Evolutionary conservation across 2,888 invertebrate species (phyloP).

Genomic region (Apeira syringaria): DNA sequence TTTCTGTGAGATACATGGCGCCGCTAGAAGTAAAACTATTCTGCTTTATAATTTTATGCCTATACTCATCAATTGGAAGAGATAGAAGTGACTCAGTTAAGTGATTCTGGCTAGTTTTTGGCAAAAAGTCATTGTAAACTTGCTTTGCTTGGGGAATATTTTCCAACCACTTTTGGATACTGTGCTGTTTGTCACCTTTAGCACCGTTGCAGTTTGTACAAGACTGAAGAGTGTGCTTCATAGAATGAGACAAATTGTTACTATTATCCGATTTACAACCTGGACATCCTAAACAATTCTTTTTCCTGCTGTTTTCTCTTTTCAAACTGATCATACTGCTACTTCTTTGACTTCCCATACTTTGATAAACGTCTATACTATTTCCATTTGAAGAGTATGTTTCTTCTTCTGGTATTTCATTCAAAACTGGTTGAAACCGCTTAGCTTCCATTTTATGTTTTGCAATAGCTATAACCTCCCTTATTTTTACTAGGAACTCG

Average conservation of each 20-base stretch:
- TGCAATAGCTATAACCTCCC: slow-evolving; percentile 95
- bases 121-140: slow-evolving; percentile 51
- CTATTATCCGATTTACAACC: slow-evolving; percentile 79
- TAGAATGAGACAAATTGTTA: slow-evolving; percentile 58
- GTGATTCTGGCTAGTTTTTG: slow-evolving; percentile 47
- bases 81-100: slow-evolving; percentile 63
- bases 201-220: slow-evolving; percentile 81
- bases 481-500: slow-evolving; percentile 94
- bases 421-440: slow-evolving; percentile 90
- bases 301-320: slow-evolving; percentile 84
- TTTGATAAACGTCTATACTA: slow-evolving; percentile 73
- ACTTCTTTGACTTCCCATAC: slow-evolving; percentile 78
- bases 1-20: slow-evolving; percentile 50
- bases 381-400: slow-evolving; percentile 73
- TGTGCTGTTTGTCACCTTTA: slow-evolving; percentile 88
- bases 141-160: slow-evolving; percentile 84
- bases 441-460: slow-evolving; percentile 94
- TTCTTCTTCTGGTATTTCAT: slow-evolving; percentile 93
- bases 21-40: slow-evolving; percentile 63
- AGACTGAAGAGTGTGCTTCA: slow-evolving; percentile 69
- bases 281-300: slow-evolving; percentile 86
- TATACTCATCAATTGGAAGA: slow-evolving; percentile 51
- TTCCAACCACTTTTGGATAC: slow-evolving; percentile 90
- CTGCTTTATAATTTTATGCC: slow-evolving; percentile 58
- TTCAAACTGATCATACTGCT: slow-evolving; percentile 83